Conservation (phyloP, 2,113 vertebrate species). For the Callopanchax toddi region DNA sequence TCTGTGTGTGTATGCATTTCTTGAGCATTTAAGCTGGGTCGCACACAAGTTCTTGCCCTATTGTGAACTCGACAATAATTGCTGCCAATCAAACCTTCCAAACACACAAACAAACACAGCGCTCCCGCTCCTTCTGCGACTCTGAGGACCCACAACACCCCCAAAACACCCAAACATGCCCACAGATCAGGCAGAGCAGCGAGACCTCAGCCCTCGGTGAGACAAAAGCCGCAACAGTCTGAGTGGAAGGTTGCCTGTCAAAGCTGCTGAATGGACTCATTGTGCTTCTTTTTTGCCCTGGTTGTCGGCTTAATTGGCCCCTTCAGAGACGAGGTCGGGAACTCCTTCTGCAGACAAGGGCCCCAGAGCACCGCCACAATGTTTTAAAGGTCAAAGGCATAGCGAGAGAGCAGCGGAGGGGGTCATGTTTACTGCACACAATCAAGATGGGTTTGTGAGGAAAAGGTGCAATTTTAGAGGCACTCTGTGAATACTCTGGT, state of each 20-base stretch:
- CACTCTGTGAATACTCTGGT: neutral
- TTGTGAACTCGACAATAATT: conserved; percentile 56
- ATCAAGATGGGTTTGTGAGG: conserved; percentile 15
- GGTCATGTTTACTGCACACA: conserved; percentile 56
- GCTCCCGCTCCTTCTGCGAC: conserved; percentile 18
- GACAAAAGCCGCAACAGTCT: conserved; percentile 46
- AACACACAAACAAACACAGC: conserved; percentile 64
- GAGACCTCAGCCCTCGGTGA: conserved; percentile 22
- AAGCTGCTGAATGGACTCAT: conserved; percentile 49
- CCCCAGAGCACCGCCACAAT: conserved; percentile 1
- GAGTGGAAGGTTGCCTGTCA: conserved; percentile 52
- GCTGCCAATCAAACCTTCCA: conserved; percentile 67
- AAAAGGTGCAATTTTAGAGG: conserved; percentile 8
- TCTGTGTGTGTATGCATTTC: conserved; percentile 4
- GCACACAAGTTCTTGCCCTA: conserved; percentile 32
- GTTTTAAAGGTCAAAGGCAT: conserved; percentile 25
- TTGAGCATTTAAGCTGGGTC: neutral
- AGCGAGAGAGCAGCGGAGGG: conserved; percentile 14
- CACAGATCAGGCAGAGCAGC: conserved; percentile 20
- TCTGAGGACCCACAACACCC: conserved; percentile 39
- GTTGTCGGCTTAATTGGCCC: conserved; percentile 64
- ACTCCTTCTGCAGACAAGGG: conserved; percentile 32
- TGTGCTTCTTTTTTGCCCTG: conserved; percentile 53
- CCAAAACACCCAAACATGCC: conserved; percentile 6
- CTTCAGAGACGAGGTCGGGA: conserved; percentile 46